Conservation (phyloP, 1,140 invertebrate species). For the Episyrphus balteatus region DNA sequence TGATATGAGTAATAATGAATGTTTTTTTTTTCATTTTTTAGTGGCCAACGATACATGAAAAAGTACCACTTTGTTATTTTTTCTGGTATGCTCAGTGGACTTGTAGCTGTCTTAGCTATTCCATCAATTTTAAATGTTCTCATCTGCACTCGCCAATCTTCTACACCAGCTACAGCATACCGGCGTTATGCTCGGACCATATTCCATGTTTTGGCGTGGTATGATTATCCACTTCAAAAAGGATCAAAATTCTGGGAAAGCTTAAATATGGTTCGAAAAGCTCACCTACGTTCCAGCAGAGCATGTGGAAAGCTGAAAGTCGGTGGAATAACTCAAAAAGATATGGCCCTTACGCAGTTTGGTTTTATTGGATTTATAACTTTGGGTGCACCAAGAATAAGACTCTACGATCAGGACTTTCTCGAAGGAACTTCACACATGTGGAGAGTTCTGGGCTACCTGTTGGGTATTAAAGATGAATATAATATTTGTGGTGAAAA, state of each 20-base stretch:
- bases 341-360: conserved; percentile 75
- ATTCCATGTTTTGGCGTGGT: conserved; percentile 63
- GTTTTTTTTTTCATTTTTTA: conserved; percentile 26
- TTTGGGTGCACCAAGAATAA: conserved; percentile 51
- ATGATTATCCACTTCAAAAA: conserved; percentile 41
- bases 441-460: conserved; percentile 69
- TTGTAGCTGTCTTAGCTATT: conserved; percentile 50
- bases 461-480: conserved; percentile 68
- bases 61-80: conserved; percentile 48
- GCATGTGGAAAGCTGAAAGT: conserved; percentile 35
- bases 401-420: conserved; percentile 48
- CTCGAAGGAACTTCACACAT: conserved; percentile 71
- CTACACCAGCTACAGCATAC: conserved; percentile 51
- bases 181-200: conserved; percentile 63
- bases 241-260: conserved; percentile 46
- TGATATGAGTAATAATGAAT: not conserved
- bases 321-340: conserved; percentile 54
- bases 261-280: conserved; percentile 49
- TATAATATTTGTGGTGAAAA: conserved; percentile 30
- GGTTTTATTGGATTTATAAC: conserved; percentile 73
- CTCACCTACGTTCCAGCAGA: conserved; percentile 49
- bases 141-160: conserved; percentile 52
- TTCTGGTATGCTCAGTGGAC: conserved; percentile 47
- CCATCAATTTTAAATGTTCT: conserved; percentile 52
- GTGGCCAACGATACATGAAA: conserved; percentile 53